Percentiles rank a stretch among this genome's conserved stretches.
Conservation (phyloP, 2,797 vertebrate genomes). For the Sciurus vulgaris region DNA sequence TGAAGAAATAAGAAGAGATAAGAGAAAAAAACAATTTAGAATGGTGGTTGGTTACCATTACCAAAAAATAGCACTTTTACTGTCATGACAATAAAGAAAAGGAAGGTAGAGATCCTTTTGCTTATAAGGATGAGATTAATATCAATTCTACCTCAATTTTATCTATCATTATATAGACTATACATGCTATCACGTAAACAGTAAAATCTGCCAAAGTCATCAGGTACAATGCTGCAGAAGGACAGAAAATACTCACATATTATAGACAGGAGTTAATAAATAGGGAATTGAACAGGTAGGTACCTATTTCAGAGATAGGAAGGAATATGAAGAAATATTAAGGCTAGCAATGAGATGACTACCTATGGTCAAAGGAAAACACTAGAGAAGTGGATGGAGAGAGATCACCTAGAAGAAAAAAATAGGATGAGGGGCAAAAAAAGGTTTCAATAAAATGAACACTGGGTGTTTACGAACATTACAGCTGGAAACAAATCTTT, state of each 20-base stretch:
- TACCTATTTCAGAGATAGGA: not conserved
- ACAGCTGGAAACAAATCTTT: not conserved
- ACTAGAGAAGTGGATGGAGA: not conserved
- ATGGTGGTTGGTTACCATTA: not conserved
- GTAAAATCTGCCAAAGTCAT: not conserved
- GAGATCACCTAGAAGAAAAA: not conserved
- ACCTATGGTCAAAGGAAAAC: not conserved
- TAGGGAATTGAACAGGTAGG: not conserved
- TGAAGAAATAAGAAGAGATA: not conserved
- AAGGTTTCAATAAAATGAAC: not conserved
- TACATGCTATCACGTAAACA: not conserved
- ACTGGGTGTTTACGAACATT: not conserved
- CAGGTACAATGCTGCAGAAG: not conserved
- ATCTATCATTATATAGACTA: not conserved
- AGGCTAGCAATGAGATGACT: not conserved
- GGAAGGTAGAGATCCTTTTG: not conserved
- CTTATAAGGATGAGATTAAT: not conserved
- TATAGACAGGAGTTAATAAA: not conserved
- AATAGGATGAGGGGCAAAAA: not conserved
- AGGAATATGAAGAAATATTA: not conserved
- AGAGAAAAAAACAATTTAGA: slow-evolving; percentile 41
- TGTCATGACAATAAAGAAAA: slow-evolving; percentile 29
- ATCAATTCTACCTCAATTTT: not conserved
- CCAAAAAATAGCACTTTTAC: slow-evolving; percentile 17
- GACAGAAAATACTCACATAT: not conserved